Percentiles rank a stretch among this genome's conserved stretches.
These are phyloP conservation scores for Otis tarda DNA, from an alignment of 2,113 vertebrate genomes.

Conservation along the genomic window DNA sequence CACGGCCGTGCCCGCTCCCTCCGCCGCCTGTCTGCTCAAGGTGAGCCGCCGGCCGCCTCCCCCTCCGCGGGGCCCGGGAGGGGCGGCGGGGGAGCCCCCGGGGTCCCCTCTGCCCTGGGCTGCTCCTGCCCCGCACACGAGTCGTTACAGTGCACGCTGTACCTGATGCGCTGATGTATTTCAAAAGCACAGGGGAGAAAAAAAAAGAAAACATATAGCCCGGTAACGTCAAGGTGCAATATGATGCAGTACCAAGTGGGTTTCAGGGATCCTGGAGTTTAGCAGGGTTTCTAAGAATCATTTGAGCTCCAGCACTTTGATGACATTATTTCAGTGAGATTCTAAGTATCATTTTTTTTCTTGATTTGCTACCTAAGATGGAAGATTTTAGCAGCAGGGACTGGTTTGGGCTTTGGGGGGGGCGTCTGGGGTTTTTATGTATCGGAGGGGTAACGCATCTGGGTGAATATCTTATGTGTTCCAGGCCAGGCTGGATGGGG, in stretches of 20 bases:
- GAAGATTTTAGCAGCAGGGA: neutral
- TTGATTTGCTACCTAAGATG: neutral
- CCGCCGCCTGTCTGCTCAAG: slow-evolving; percentile 74
- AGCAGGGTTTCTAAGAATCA: neutral
- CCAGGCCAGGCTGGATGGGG: too few species aligned
- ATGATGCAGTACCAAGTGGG: rapidly evolving
- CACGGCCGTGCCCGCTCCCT: slow-evolving; percentile 84
- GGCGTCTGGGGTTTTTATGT: neutral
- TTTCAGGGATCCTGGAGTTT: neutral
- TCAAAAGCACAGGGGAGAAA: rapidly evolving
- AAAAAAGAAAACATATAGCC: rapidly evolving
- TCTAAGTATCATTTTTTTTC: neutral
- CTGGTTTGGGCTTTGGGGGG: neutral
- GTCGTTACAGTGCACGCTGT: too few species aligned
- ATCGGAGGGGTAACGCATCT: too few species aligned
- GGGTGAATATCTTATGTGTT: neutral
- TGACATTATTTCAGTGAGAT: rapidly evolving
- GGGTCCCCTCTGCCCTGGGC: neutral
- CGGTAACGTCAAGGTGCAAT: rapidly evolving
- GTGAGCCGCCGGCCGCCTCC: slow-evolving; percentile 60
- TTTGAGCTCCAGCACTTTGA: neutral
- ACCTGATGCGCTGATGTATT: rapidly evolving
- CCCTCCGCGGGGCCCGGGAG: neutral
- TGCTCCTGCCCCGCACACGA: too few species aligned
- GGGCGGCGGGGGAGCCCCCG: too few species aligned